Evolutionary conservation across 2,797 vertebrate species (phyloP).

Genomic region (Lepus townsendii): DNA sequence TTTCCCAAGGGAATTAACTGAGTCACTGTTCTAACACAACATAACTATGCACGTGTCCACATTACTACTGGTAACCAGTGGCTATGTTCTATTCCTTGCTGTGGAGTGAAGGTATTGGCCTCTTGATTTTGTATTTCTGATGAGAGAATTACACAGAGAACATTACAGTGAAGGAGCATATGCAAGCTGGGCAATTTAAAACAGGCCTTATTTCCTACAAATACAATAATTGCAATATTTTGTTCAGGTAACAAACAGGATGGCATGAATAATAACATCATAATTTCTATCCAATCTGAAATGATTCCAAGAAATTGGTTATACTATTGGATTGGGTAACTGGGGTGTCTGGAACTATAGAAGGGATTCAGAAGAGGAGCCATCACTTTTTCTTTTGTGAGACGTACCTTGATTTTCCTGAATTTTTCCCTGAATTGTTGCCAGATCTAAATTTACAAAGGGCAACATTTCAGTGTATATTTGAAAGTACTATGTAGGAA

Average conservation of each 20-base stretch:
- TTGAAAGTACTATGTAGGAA: not conserved
- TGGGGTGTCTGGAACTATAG: not conserved
- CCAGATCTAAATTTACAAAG: conserved; percentile 18
- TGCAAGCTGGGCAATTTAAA: not conserved
- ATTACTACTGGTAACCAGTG: not conserved
- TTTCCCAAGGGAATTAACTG: conserved; percentile 7
- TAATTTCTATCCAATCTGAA: not conserved
- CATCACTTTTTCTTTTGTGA: not conserved
- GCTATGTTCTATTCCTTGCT: not conserved
- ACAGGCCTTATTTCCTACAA: not conserved
- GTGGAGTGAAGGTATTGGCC: not conserved
- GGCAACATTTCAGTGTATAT: conserved; percentile 8
- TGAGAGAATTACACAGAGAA: not conserved
- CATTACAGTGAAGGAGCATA: not conserved
- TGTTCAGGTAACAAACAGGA: not conserved
- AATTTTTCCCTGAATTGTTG: not conserved
- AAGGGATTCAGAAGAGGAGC: not conserved
- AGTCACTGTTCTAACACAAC: not conserved
- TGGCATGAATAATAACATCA: not conserved
- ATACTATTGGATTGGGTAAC: not conserved
- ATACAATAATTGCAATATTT: conserved; percentile 5
- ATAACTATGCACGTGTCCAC: not conserved
- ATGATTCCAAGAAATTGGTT: not conserved
- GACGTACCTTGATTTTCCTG: not conserved
- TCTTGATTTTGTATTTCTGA: conserved; percentile 27